phyloP scores from a whole-genome alignment of 2,888 invertebrate species.

The Nebria brevicollis region DNA sequence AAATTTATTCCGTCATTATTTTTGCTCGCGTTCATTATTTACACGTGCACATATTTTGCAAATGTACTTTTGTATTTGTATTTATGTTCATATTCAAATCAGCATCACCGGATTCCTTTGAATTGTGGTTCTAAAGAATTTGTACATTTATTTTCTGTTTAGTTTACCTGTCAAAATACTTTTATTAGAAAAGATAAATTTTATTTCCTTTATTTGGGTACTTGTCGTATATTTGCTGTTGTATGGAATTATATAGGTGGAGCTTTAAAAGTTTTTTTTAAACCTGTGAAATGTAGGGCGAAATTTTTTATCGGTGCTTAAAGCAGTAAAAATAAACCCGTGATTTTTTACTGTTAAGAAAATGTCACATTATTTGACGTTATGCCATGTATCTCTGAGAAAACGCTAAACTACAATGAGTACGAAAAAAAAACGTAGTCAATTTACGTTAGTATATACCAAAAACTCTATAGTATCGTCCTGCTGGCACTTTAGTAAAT shows the following conservation, averaged over 20 bases:
- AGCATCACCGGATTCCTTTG: too few species aligned
- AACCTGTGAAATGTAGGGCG: not conserved
- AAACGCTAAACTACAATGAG: not conserved
- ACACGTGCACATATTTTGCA: not conserved
- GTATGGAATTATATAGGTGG: too few species aligned
- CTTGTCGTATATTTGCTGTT: too few species aligned
- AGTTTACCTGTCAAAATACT: too few species aligned
- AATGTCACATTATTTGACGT: not conserved
- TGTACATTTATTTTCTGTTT: too few species aligned
- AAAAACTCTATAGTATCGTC: not conserved
- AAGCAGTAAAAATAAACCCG: not conserved
- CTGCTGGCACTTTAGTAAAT: not conserved
- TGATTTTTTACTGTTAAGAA: not conserved
- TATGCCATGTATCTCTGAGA: not conserved
- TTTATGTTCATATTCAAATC: too few species aligned
- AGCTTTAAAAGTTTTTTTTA: too few species aligned
- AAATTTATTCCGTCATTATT: not conserved
- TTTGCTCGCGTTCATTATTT: not conserved
- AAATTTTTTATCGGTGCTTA: not conserved
- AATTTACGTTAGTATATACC: not conserved
- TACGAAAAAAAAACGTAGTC: not conserved
- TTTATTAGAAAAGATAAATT: too few species aligned
- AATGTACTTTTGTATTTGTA: not conserved
- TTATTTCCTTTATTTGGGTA: too few species aligned
- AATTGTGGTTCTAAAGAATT: too few species aligned